A percentile compares a stretch with the other conserved stretches of the same genome.
These are phyloP conservation scores for Uloborus plumipes DNA, from an alignment of 2,888 invertebrate genomes.

Conservation along the genomic window DNA sequence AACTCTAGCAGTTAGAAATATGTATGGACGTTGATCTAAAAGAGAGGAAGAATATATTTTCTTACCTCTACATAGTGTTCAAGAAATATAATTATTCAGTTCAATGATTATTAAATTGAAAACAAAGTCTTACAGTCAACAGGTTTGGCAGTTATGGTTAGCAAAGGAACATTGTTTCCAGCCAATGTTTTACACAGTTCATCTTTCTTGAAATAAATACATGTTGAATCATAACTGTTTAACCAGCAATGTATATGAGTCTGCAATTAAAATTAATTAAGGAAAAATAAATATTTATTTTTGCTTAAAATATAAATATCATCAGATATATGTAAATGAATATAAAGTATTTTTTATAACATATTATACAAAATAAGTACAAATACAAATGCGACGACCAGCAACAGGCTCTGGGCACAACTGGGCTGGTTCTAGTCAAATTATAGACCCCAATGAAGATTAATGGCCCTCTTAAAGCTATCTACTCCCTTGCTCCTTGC, in stretches of 20 bases:
- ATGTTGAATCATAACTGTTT: constrained; percentile 72
- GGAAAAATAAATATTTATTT: constrained; percentile 38
- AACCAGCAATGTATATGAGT: constrained; percentile 78
- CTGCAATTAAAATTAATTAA: constrained; percentile 70
- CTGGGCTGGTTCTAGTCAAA: too few species aligned
- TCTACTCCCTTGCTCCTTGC: too few species aligned
- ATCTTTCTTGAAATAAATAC: constrained; percentile 78
- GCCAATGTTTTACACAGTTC: constrained; percentile 80
- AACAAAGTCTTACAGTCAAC: constrained; percentile 35
- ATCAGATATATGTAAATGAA: too few species aligned
- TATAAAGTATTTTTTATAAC: too few species aligned
- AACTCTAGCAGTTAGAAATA: constrained; percentile 84
- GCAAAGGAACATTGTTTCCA: constrained; percentile 81
- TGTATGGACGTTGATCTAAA: constrained; percentile 66
- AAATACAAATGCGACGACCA: too few species aligned
- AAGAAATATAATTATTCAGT: not conserved
- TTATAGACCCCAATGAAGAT: too few species aligned
- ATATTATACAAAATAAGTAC: too few species aligned
- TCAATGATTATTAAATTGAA: not conserved
- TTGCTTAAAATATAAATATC: not conserved
- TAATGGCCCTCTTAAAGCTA: too few species aligned
- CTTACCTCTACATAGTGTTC: not conserved
- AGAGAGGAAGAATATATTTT: not conserved
- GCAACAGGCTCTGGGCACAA: too few species aligned
- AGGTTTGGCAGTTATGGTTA: constrained; percentile 78